These are phyloP conservation scores for Stomorhina lunata DNA, from an alignment of 2,888 invertebrate genomes.

Conservation along the genomic window DNA sequence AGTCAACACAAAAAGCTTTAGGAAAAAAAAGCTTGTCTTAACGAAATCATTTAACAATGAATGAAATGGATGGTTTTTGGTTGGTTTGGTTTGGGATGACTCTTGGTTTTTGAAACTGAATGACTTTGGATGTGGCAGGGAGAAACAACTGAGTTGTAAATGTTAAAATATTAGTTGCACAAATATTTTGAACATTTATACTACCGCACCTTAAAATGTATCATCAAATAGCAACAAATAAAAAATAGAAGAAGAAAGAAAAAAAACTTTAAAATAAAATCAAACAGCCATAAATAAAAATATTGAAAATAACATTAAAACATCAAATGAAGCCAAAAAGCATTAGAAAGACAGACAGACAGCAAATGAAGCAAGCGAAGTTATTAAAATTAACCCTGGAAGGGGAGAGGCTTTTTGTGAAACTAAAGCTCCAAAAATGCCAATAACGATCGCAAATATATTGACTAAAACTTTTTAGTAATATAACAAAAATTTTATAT, in stretches of 20 bases:
- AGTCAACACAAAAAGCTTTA: conserved; percentile 9
- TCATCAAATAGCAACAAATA: conserved; percentile 49
- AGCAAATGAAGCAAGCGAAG: neutral
- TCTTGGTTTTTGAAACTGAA: too few species aligned
- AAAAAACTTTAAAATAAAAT: conserved; percentile 30
- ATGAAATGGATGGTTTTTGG: neutral
- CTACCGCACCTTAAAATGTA: conserved; percentile 65
- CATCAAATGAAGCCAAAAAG: conserved; percentile 10
- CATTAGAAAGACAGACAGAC: conserved; percentile 22
- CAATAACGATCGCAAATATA: too few species aligned
- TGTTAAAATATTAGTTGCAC: conserved; percentile 59
- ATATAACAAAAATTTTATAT: too few species aligned
- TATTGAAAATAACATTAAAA: conserved; percentile 37
- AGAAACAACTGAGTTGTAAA: conserved; percentile 58
- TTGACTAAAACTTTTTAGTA: too few species aligned
- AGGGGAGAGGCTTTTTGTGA: too few species aligned
- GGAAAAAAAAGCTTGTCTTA: conserved; percentile 9
- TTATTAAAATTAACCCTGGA: conserved; percentile 4
- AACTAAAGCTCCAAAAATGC: too few species aligned
- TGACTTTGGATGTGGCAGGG: conserved; percentile 6
- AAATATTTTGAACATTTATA: conserved; percentile 52
- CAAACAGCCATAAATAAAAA: conserved; percentile 52
- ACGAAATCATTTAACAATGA: conserved; percentile 39
- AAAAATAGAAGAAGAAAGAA: neutral
- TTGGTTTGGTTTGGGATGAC: neutral